Conservation (phyloP, 2,113 vertebrate genomes). For the Gasterosteus nipponicus region DNA sequence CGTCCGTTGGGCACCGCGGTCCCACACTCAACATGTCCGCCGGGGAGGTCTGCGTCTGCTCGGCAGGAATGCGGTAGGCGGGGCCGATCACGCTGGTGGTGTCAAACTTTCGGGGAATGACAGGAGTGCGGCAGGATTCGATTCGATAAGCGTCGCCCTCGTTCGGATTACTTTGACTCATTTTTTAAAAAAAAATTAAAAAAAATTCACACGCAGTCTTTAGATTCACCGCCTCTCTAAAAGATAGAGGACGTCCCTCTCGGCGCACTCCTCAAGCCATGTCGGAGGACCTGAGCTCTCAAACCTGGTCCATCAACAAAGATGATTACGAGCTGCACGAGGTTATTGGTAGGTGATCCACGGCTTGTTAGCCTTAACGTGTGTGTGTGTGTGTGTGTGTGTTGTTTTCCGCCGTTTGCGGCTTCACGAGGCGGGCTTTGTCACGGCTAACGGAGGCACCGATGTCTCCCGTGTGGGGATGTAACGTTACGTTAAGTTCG, state of each 20-base stretch:
- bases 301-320: slow-evolving; percentile 95
- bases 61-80: slow-evolving; percentile 81
- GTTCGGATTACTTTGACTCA: slow-evolving; percentile 68
- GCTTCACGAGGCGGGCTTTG: background rate
- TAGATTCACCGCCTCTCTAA: slow-evolving; percentile 48
- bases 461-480: background rate
- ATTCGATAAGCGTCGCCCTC: slow-evolving; percentile 74
- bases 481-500: slow-evolving; percentile 16
- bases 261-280: slow-evolving; percentile 81
- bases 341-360: slow-evolving; percentile 90
- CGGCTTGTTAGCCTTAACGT: slow-evolving; percentile 55
- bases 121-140: slow-evolving; percentile 80
- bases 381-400: slow-evolving; percentile 2
- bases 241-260: slow-evolving; percentile 47
- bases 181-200: slow-evolving; percentile 43
- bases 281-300: slow-evolving; percentile 92
- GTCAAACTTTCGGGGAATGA: slow-evolving; percentile 86
- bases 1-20: too few species aligned
- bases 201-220: slow-evolving; percentile 34
- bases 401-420: slow-evolving; percentile 3
- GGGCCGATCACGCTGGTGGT: slow-evolving; percentile 78
- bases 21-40: slow-evolving; percentile 77
- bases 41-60: slow-evolving; percentile 58
- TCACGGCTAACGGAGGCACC: background rate
- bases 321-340: slow-evolving; percentile 97